Evolutionary conservation across 2,888 invertebrate genomes (phyloP), one percentile per base, ranked within the genome.

Genomic region (Eledona agricola): DNA sequence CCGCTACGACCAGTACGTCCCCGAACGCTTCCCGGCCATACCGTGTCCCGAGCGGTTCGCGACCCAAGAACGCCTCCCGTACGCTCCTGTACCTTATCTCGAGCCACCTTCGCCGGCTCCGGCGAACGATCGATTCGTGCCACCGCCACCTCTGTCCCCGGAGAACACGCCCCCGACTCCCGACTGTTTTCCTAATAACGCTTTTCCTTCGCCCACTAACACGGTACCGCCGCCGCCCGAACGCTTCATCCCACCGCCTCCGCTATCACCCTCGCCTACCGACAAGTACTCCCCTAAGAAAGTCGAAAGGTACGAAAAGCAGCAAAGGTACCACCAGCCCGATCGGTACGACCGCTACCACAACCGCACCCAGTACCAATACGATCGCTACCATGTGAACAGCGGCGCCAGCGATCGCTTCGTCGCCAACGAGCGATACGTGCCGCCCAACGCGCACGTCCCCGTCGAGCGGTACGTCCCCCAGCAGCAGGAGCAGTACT

Each of bases 391-490:
- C 45, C 62, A 63, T 58, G 60, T 67, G 62, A 64, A 61, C 52
- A 53, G 57, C 26, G 63, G 66, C 19, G 62, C 16, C 1, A 4
- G 35, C 12, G 49, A 49, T 6, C 26, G 70, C 50, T 70, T 68
- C 55, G 54, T 47, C 25, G 55, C 53, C 9, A 63, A 71, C 35
- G 79, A 79, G 45, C 79, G 85, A 62, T 86, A 86, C 65, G 81
- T 86, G 59, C 84, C 86, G 10, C 84, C 86, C 3, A 83, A 85
- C 55, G 86, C 85, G 7, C 87, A 87, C 74, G 84, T 85, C 66
- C 86, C 87, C 7, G 85, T 86, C 60, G 87, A 87, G 77, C 82
- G 87, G 64, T 87, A 87, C 72, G 85, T 87, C 61, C 85, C 87
- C 46, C 80, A 83, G 55, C 80, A 80, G 7, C 81, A 80, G 42